These are phyloP conservation scores for Epinotia brunnichana DNA, from an alignment of 2,888 invertebrate genomes.

Conservation along the genomic window DNA sequence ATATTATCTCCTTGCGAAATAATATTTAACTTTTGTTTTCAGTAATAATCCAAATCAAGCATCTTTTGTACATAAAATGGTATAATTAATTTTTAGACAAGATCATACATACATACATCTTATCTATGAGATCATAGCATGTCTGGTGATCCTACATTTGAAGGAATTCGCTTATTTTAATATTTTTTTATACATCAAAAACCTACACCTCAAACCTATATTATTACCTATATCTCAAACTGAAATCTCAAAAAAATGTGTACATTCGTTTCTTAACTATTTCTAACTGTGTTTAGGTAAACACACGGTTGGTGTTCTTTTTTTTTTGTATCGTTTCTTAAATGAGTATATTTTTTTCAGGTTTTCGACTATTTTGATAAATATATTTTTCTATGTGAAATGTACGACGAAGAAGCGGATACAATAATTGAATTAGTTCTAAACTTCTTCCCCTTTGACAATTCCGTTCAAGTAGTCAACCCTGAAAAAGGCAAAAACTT, in stretches of 20 bases:
- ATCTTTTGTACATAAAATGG: conserved; percentile 4
- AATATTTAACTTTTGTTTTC: background rate
- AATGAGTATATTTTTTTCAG: conserved; percentile 48
- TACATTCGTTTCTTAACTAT: too few relatives aligned
- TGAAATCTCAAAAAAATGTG: too few relatives aligned
- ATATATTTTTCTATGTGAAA: conserved; percentile 89
- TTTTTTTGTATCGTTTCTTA: background rate
- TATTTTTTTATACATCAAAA: too few relatives aligned
- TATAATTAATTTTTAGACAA: background rate
- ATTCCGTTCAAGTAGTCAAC: conserved; percentile 90
- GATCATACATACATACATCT: too few relatives aligned
- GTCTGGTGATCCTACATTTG: too few relatives aligned
- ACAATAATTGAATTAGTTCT: conserved; percentile 87
- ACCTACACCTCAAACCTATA: too few relatives aligned
- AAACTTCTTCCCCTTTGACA: conserved; percentile 90
- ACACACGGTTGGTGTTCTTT: too few relatives aligned
- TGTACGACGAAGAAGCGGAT: conserved; percentile 91
- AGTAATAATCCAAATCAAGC: background rate
- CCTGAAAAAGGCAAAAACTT: conserved; percentile 84
- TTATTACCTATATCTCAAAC: too few relatives aligned
- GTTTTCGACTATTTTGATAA: conserved; percentile 82
- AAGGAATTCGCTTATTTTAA: too few relatives aligned
- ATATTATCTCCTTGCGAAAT: too few relatives aligned
- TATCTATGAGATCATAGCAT: too few relatives aligned
- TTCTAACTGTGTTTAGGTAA: too few relatives aligned